phyloP scores from a whole-genome alignment of 1,140 invertebrate genomes.

The Ptiloglossa arizonensis region DNA sequence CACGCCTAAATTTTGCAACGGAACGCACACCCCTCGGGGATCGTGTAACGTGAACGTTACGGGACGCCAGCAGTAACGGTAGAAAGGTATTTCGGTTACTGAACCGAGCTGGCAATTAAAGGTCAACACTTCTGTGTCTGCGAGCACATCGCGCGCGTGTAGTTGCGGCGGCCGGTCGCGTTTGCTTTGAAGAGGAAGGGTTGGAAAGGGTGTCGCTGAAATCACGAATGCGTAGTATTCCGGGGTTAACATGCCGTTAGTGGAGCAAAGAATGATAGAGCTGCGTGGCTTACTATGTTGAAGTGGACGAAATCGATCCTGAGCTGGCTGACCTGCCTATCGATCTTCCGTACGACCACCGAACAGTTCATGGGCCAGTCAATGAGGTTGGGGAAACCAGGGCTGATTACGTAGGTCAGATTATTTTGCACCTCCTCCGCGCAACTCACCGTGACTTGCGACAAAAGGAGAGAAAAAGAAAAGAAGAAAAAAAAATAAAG shows the following conservation, averaged over 20 bases:
- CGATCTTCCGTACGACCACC: slow-evolving; percentile 87
- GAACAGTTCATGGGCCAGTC: slow-evolving; percentile 86
- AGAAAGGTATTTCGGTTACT: slow-evolving; percentile 9
- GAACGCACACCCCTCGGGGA: no score
- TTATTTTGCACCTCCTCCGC: slow-evolving; percentile 90
- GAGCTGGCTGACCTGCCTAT: slow-evolving; percentile 88
- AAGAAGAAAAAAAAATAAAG: slow-evolving; percentile 17
- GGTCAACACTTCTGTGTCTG: neutral
- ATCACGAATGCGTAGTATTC: slow-evolving; percentile 41
- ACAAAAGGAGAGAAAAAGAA: slow-evolving; percentile 41
- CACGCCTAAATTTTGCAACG: slow-evolving; percentile 10
- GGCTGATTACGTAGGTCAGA: slow-evolving; percentile 92
- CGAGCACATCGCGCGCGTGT: neutral
- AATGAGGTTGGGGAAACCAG: slow-evolving; percentile 89
- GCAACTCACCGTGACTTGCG: slow-evolving; percentile 88
- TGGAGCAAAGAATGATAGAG: slow-evolving; percentile 43
- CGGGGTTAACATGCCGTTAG: slow-evolving; percentile 47
- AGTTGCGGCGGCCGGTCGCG: neutral
- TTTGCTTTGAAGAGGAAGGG: no score
- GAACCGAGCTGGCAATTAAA: slow-evolving; percentile 9
- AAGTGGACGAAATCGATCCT: slow-evolving; percentile 91
- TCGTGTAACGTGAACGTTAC: neutral
- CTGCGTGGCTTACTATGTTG: slow-evolving; percentile 85
- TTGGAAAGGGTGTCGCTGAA: neutral
- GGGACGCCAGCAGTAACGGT: neutral